Conservation (phyloP, 2,888 invertebrate species). For the Darwinula stevensoni region DNA sequence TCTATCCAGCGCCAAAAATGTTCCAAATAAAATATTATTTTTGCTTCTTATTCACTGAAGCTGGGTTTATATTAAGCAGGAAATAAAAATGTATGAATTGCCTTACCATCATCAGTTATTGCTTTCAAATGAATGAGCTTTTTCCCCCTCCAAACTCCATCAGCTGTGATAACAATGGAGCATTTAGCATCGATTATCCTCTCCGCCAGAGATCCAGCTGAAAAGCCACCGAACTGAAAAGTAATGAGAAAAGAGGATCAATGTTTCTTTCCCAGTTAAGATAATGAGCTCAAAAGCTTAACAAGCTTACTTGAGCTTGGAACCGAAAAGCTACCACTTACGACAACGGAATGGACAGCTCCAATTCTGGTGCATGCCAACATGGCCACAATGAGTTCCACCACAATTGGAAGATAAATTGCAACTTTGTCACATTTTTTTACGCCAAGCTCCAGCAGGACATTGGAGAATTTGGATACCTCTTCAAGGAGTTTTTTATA, state of each 20-base stretch:
- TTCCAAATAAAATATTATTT: no score
- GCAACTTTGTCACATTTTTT: conserved; percentile 74
- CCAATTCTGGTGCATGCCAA: conserved; percentile 87
- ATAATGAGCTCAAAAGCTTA: no score
- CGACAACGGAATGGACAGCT: conserved; percentile 84
- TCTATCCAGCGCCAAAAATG: no score
- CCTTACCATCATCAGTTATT: conserved; percentile 70
- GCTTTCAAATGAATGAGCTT: conserved; percentile 65
- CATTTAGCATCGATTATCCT: conserved; percentile 70
- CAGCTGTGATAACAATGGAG: conserved; percentile 56
- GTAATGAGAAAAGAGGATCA: no score
- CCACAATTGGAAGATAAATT: conserved; percentile 97
- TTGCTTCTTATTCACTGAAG: no score
- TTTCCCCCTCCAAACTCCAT: conserved; percentile 81
- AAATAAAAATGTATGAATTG: no score
- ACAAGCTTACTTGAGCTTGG: no score
- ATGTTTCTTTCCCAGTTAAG: no score
- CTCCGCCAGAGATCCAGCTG: conserved; percentile 71
- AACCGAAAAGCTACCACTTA: conserved; percentile 24
- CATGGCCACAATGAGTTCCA: conserved; percentile 74
- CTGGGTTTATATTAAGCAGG: no score
- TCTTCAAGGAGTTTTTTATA: conserved; percentile 57
- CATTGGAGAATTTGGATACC: conserved; percentile 75
- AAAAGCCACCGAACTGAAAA: conserved; percentile 72
- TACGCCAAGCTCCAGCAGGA: conserved; percentile 50